Conservation (phyloP, 2,888 invertebrate genomes). For the Ernsta delagoae region DNA sequence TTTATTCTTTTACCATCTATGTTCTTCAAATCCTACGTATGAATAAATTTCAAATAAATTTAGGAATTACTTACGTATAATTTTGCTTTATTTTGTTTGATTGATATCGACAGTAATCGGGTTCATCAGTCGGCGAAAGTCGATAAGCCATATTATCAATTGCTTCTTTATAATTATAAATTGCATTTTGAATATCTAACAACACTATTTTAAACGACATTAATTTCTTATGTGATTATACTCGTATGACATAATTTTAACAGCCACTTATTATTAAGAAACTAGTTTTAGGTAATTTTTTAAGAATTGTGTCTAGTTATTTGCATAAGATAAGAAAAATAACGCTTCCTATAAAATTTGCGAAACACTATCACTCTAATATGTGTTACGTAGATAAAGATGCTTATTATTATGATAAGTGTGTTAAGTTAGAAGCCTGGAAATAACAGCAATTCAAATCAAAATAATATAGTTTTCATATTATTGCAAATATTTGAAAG, state of each 20-base stretch:
- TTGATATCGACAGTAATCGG: background rate
- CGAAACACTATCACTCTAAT: background rate
- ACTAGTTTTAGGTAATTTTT: background rate
- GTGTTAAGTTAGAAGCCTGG: background rate
- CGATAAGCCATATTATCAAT: conserved; percentile 5
- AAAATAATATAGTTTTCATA: background rate
- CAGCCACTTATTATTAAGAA: background rate
- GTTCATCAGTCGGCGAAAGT: background rate
- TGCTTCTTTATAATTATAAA: background rate
- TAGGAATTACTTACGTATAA: too few species aligned
- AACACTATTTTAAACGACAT: background rate
- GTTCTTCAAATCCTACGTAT: background rate
- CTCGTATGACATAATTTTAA: background rate
- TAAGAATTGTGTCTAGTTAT: background rate
- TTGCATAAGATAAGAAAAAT: background rate
- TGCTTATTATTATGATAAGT: background rate
- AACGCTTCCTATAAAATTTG: background rate
- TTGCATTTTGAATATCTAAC: conserved; percentile 1
- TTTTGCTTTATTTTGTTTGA: background rate
- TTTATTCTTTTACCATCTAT: too few species aligned
- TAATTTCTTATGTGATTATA: too few species aligned
- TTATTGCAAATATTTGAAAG: background rate
- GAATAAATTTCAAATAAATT: too few species aligned
- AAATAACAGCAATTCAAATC: background rate
- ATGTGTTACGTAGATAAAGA: background rate